A percentile compares a stretch with the other conserved stretches of the same genome.
These are phyloP conservation scores for Conchocele bisecta DNA, from an alignment of 2,888 invertebrate species.

Conservation along the genomic window DNA sequence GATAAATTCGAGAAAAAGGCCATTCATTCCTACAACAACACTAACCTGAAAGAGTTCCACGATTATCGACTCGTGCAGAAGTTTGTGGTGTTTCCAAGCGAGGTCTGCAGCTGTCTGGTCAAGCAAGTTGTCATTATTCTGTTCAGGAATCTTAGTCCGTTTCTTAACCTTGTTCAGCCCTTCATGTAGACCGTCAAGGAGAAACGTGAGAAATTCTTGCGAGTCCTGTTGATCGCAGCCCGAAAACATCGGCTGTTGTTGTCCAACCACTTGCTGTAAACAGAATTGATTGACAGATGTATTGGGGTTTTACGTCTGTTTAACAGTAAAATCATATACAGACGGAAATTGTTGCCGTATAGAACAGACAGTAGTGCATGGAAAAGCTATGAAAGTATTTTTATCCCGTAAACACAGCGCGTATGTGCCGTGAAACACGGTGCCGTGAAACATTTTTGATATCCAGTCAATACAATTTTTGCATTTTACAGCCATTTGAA, in stretches of 20 bases:
- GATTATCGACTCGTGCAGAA: conserved; percentile 88
- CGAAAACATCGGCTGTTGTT: conserved; percentile 87
- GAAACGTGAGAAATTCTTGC: conserved; percentile 94
- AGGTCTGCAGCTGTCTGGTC: conserved; percentile 82
- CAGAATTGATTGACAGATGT: too few species aligned
- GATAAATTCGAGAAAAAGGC: too few species aligned
- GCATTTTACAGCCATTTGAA: too few species aligned
- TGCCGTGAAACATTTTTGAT: too few species aligned
- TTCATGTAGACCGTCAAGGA: conserved; percentile 94
- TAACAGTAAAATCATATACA: too few species aligned
- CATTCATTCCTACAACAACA: too few species aligned
- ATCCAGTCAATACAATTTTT: too few species aligned
- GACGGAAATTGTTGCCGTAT: too few species aligned
- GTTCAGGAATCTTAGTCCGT: conserved; percentile 76
- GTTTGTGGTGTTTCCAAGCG: conserved; percentile 90
- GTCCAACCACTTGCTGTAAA: conserved; percentile 88
- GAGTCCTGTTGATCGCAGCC: conserved; percentile 93
- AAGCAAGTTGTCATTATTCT: conserved; percentile 80
- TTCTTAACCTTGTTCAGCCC: conserved; percentile 87
- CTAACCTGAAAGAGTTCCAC: conserved; percentile 89
- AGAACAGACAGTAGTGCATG: not conserved
- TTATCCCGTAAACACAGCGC: not conserved
- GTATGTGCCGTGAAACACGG: not conserved
- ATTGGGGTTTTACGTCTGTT: too few species aligned
- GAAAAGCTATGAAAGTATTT: not conserved